Evolutionary conservation across 2,797 vertebrate genomes (phyloP).

Genomic region (Anabas testudineus): DNA sequence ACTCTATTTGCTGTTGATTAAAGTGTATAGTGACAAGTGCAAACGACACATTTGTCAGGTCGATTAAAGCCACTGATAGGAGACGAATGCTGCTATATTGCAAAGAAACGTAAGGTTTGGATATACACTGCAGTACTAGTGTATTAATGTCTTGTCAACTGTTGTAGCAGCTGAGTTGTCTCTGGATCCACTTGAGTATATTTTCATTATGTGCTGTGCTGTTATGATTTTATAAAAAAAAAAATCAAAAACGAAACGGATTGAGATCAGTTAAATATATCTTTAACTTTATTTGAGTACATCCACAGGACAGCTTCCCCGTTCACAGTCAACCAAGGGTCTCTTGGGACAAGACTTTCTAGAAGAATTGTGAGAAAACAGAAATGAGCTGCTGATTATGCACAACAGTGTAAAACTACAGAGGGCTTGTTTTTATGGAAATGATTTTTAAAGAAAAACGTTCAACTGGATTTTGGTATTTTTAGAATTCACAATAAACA

Average conservation of each 20-base stretch:
- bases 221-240: neutral
- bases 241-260: conserved; percentile 1
- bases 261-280: neutral
- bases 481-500: neutral
- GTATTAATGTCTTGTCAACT: no score
- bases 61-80: neutral
- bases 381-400: conserved; percentile 30
- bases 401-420: neutral
- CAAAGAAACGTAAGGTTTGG: neutral
- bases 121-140: neutral
- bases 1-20: conserved; percentile 27
- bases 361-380: conserved; percentile 1
- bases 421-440: conserved; percentile 21
- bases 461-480: conserved; percentile 6
- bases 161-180: neutral
- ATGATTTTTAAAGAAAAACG: neutral
- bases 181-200: neutral
- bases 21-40: conserved; percentile 35
- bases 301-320: neutral
- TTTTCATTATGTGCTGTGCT: neutral
- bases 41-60: conserved; percentile 15
- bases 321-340: conserved; percentile 1
- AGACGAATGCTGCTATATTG: neutral
- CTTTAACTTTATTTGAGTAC: neutral
- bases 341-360: conserved; percentile 3